These are phyloP conservation scores for Conops quadrifasciatus DNA, from an alignment of 2,888 invertebrate genomes.

Conservation along the genomic window DNA sequence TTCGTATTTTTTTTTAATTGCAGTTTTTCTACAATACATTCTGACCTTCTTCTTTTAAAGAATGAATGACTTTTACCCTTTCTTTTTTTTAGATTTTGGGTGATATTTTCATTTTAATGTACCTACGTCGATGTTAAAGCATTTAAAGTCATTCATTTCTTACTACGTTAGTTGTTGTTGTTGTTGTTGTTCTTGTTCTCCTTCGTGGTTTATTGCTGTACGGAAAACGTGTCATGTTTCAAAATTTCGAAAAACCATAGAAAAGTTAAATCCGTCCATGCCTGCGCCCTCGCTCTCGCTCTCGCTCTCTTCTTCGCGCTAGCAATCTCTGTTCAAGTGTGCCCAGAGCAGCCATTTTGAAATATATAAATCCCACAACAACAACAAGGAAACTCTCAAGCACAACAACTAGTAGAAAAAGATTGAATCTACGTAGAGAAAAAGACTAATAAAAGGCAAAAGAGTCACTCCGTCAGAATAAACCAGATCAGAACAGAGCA, in stretches of 20 bases:
- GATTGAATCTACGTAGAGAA: neutral
- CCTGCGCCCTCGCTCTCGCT: neutral
- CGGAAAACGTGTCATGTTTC: conserved; percentile 60
- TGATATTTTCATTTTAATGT: too few relatives aligned
- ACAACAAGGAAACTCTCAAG: neutral
- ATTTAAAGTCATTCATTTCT: too few relatives aligned
- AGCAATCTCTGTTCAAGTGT: too few relatives aligned
- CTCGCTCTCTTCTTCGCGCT: neutral
- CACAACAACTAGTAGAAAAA: neutral
- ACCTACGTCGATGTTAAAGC: too few relatives aligned
- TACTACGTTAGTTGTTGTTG: too few relatives aligned
- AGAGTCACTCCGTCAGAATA: neutral
- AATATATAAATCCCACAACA: conserved; percentile 18
- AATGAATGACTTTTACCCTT: too few relatives aligned
- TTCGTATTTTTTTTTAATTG: too few relatives aligned
- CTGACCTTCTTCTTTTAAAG: too few relatives aligned
- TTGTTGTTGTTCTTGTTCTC: neutral
- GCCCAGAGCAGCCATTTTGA: conserved; percentile 21
- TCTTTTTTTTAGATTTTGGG: too few relatives aligned
- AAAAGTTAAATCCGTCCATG: conserved; percentile 42
- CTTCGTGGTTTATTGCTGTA: neutral
- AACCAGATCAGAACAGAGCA: neutral
- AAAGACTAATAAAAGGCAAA: neutral
- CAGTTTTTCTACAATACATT: too few relatives aligned
- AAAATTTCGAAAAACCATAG: conserved; percentile 45